phyloP scores from a whole-genome alignment of 2,797 vertebrate genomes.

The Pipistrellus nathusii region DNA sequence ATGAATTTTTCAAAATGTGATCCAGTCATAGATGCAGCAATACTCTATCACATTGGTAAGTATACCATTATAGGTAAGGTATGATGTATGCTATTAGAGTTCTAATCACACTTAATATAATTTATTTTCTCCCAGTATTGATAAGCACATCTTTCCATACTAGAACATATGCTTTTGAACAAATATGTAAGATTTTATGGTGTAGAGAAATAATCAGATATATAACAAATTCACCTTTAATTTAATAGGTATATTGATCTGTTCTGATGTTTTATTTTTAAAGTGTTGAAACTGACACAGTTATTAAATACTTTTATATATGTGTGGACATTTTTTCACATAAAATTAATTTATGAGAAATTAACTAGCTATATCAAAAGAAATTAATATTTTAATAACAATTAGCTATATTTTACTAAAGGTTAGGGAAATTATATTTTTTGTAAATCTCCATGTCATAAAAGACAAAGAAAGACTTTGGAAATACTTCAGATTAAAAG shows the following conservation, averaged over 20 bases:
- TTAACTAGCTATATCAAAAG: background rate
- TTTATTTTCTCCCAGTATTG: background rate
- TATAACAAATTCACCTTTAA: background rate
- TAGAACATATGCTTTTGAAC: slow-evolving; percentile 2
- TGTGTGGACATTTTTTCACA: background rate
- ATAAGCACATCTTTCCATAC: background rate
- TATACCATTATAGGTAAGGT: background rate
- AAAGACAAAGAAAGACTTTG: background rate
- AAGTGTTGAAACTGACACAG: slow-evolving; percentile 2
- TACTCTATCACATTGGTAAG: background rate
- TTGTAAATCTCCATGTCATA: background rate
- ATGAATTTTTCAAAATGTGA: background rate
- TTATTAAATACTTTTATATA: background rate
- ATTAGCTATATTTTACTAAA: background rate
- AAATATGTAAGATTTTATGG: background rate
- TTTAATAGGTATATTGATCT: background rate
- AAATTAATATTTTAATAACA: slow-evolving; percentile 3
- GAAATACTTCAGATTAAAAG: slow-evolving; percentile 36
- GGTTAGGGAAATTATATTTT: background rate
- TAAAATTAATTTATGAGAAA: slow-evolving; percentile 1
- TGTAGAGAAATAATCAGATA: background rate
- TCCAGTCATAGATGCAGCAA: background rate
- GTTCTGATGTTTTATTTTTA: background rate
- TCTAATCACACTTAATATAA: background rate
- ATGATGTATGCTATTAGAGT: background rate